Conservation (phyloP, 2,888 invertebrate species). For the Phrixothrix hirtus region DNA sequence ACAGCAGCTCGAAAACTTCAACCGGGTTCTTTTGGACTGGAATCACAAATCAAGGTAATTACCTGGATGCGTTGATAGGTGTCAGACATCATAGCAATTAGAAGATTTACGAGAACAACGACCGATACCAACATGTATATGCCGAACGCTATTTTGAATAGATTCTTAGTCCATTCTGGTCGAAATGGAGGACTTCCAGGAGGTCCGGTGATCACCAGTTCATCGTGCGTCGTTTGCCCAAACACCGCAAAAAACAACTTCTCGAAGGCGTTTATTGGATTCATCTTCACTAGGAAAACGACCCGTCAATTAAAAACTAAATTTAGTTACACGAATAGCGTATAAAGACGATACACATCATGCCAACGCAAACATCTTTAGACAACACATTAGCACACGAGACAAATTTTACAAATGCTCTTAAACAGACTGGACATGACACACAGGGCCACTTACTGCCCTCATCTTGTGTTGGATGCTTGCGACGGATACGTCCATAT, state of each 20-base stretch:
- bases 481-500: conserved; percentile 17
- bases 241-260: conserved; percentile 98
- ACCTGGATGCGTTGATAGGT: conserved; percentile 99
- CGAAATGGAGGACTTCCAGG: conserved; percentile 68
- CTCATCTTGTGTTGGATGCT: conserved; percentile 16
- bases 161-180: conserved; percentile 81
- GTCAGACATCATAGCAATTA: conserved; percentile 99
- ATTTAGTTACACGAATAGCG: conserved; percentile 7
- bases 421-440: conserved; percentile 12
- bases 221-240: conserved; percentile 87
- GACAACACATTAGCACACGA: conserved; percentile 20
- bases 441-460: conserved; percentile 27
- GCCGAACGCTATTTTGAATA: conserved; percentile 92
- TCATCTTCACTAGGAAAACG: conserved; percentile 73
- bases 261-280: conserved; percentile 91
- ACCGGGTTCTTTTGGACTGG: conserved; percentile 90
- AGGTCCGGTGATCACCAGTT: conserved; percentile 59
- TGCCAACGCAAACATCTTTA: conserved; percentile 32
- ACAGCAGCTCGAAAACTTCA: conserved; percentile 94
- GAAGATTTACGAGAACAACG: conserved; percentile 96
- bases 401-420: too few species aligned
- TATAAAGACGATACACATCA: conserved; percentile 23
- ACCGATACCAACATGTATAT: conserved; percentile 97
- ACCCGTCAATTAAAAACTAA: conserved; percentile 26
- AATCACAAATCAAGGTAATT: conserved; percentile 66